Percentiles rank a stretch among this genome's conserved stretches.
Conservation (phyloP, 2,113 vertebrate genomes). For the Damaliscus lunatus region DNA sequence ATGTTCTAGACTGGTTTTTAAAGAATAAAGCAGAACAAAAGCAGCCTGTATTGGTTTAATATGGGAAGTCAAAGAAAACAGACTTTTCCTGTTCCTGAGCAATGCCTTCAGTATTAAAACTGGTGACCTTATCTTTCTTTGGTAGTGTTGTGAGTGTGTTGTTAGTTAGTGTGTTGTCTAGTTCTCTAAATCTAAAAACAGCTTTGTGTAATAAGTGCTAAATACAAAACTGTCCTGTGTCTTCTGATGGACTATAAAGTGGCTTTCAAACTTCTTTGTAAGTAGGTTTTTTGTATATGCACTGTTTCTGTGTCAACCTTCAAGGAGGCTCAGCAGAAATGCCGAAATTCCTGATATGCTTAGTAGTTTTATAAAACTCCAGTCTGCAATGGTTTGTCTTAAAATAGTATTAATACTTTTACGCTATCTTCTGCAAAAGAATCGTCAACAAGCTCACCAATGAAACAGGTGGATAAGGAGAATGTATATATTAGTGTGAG, state of each 20-base stretch:
- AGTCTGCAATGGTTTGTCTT: slow-evolving; percentile 46
- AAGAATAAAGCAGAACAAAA: slow-evolving; percentile 36
- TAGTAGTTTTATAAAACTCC: slow-evolving; percentile 57
- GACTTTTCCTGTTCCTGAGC: background rate
- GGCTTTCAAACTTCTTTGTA: slow-evolving; percentile 53
- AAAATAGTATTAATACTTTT: slow-evolving; percentile 51
- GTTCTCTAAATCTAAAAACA: slow-evolving; percentile 42
- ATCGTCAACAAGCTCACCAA: background rate
- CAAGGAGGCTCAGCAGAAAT: slow-evolving; percentile 55
- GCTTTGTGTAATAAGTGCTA: slow-evolving; percentile 55
- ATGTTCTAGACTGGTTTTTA: slow-evolving; percentile 17
- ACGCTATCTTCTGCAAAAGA: slow-evolving; percentile 49
- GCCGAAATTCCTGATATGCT: slow-evolving; percentile 58
- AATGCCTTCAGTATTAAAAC: background rate
- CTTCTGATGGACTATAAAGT: slow-evolving; percentile 25
- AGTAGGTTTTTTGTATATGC: background rate
- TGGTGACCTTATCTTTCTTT: slow-evolving; percentile 10
- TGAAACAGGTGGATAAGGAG: background rate
- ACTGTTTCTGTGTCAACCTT: slow-evolving; percentile 30
- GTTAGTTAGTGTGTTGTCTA: background rate
- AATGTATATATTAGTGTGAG: background rate
- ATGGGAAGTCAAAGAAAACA: slow-evolving; percentile 27
- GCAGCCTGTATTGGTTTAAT: background rate
- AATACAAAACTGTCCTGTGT: slow-evolving; percentile 62
- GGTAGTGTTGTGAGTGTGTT: background rate